These are phyloP conservation scores for Lingula anatina DNA, from an alignment of 2,888 invertebrate species.

Conservation along the genomic window DNA sequence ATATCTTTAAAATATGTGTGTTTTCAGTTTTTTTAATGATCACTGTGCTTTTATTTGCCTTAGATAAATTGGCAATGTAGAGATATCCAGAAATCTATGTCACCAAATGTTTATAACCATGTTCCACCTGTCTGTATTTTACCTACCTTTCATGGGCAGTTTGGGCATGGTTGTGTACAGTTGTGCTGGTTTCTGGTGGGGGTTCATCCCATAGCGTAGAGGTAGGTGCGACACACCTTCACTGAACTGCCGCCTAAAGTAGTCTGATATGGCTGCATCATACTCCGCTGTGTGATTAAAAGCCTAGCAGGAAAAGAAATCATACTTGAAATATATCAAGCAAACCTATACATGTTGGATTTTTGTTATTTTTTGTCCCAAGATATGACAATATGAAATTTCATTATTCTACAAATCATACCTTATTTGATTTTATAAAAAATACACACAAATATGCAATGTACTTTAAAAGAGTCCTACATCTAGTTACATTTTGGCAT, in stretches of 20 bases:
- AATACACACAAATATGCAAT: too few relatives aligned
- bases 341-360: background rate
- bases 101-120: background rate
- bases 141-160: constrained; percentile 69
- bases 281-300: constrained; percentile 95
- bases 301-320: too few relatives aligned
- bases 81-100: background rate
- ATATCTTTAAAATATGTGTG: too few relatives aligned
- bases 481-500: too few relatives aligned
- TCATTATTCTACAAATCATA: too few relatives aligned
- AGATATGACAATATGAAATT: too few relatives aligned
- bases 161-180: constrained; percentile 73
- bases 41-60: too few relatives aligned
- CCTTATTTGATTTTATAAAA: too few relatives aligned
- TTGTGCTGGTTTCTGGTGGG: constrained; percentile 95
- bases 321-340: constrained; percentile 6
- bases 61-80: too few relatives aligned
- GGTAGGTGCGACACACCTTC: constrained; percentile 72
- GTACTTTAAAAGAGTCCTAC: too few relatives aligned
- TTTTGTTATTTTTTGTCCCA: too few relatives aligned
- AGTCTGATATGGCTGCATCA: constrained; percentile 89
- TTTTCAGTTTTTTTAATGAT: too few relatives aligned
- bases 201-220: constrained; percentile 93
- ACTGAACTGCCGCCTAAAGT: constrained; percentile 87
- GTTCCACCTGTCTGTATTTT: background rate